Conservation (phyloP, 2,113 vertebrate species). For the Sitta europaea region DNA sequence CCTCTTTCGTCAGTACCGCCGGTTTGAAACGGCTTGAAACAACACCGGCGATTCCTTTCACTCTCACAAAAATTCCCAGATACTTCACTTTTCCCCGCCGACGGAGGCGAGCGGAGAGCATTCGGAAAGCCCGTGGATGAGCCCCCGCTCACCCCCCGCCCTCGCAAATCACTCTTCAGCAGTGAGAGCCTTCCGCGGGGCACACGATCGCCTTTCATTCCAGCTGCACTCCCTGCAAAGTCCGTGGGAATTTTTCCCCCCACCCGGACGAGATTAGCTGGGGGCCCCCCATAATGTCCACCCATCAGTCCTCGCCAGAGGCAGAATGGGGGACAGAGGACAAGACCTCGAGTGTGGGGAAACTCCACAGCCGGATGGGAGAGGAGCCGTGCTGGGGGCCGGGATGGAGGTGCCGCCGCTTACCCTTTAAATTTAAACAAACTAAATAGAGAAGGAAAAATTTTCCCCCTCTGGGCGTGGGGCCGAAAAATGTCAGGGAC, state of each 20-base stretch:
- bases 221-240: not conserved
- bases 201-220: not conserved
- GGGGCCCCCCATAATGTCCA: no score
- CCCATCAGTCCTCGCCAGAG: no score
- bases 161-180: not conserved
- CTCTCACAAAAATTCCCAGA: not conserved
- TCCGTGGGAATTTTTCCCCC: not conserved
- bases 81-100: not conserved
- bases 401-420: no score
- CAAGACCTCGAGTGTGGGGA: not conserved
- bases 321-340: not conserved
- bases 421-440: not conserved
- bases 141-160: not conserved
- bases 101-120: not conserved
- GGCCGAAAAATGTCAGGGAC: not conserved
- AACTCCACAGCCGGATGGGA: not conserved
- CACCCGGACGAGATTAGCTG: not conserved
- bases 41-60: not conserved
- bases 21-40: not conserved
- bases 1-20: not conserved
- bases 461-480: fast-evolving
- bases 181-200: not conserved
- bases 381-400: not conserved
- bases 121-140: not conserved
- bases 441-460: not conserved